Conservation (phyloP, 2,888 invertebrate species). For the Troides helena region DNA sequence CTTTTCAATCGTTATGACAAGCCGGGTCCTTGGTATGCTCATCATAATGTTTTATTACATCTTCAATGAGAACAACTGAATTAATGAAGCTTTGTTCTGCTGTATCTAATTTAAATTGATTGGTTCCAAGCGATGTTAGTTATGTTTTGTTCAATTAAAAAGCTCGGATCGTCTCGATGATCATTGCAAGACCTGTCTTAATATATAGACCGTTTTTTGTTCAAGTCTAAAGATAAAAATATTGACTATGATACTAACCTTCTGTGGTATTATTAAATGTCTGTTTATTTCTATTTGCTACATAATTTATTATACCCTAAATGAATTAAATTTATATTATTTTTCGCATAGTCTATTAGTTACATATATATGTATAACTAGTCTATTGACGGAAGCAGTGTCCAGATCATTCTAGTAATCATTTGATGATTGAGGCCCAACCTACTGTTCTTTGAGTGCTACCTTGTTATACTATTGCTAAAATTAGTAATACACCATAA, state of each 20-base stretch:
- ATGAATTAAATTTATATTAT: no score
- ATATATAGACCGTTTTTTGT: conserved; percentile 1
- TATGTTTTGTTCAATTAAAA: conserved; percentile 31
- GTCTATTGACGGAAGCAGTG: no score
- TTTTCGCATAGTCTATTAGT: no score
- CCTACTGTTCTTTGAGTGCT: no score
- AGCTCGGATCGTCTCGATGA: conserved; percentile 1
- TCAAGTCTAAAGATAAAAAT: neutral
- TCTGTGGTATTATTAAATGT: neutral
- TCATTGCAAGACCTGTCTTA: conserved; percentile 11
- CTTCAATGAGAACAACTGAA: conserved; percentile 42
- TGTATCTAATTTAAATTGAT: conserved; percentile 38
- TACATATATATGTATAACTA: no score
- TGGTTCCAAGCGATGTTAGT: conserved; percentile 30
- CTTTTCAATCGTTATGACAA: conserved; percentile 57
- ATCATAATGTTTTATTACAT: conserved; percentile 48
- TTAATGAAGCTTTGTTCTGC: conserved; percentile 44
- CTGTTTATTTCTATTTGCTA: neutral
- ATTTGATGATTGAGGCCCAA: no score
- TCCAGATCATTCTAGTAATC: no score
- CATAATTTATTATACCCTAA: neutral
- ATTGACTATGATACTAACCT: neutral
- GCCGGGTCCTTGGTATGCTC: conserved; percentile 50
- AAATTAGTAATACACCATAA: no score
- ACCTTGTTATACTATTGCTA: no score